Evolutionary conservation across 2,888 invertebrate species (phyloP).

Genomic region (Anoplius nigerrimus): DNA sequence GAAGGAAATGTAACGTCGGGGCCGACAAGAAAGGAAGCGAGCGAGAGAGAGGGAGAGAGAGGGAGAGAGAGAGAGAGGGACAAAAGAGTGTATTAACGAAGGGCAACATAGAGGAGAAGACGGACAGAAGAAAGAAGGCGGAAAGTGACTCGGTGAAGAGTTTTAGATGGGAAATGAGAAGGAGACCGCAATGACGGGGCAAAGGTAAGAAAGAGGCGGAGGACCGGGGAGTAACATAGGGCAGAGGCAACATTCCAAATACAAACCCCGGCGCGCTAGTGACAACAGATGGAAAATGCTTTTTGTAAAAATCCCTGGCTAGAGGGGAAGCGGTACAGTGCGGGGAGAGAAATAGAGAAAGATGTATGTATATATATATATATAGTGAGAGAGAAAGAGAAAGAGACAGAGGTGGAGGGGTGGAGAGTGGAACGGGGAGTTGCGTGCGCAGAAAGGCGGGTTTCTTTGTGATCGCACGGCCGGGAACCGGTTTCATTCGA

Average conservation of each 20-base stretch:
- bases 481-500: conserved; percentile 69
- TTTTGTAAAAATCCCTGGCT: background rate
- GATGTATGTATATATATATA: conserved; percentile 18
- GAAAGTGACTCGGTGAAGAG: background rate
- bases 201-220: background rate
- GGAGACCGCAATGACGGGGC: background rate
- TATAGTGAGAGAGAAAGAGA: background rate
- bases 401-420: background rate
- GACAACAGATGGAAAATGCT: conserved; percentile 1
- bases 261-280: background rate
- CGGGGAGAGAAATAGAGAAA: no score
- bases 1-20: background rate
- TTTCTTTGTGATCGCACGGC: conserved; percentile 63
- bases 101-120: conserved; percentile 7
- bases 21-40: background rate
- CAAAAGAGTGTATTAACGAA: no score
- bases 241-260: background rate
- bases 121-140: background rate
- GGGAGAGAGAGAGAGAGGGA: conserved; percentile 12
- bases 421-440: conserved; percentile 7
- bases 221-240: background rate
- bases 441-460: conserved; percentile 53
- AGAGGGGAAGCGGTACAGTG: conserved; percentile 1
- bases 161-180: background rate
- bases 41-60: conserved; percentile 1